These are phyloP conservation scores for Philopotamus ludificatus DNA, from an alignment of 1,140 invertebrate species.

Conservation along the genomic window DNA sequence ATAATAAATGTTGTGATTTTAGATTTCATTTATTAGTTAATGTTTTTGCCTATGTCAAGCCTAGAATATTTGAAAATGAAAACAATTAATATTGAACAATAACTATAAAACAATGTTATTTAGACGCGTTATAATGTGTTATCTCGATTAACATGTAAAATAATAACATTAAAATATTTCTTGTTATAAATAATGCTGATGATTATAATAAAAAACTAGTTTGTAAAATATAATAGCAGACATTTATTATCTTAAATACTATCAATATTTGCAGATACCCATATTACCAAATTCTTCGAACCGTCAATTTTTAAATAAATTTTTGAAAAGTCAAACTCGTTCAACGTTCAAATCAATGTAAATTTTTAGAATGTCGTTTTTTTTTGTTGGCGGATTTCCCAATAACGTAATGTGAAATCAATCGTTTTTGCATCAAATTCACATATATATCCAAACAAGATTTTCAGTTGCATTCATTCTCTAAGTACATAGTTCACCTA, in stretches of 20 bases:
- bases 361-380: constrained; percentile 20
- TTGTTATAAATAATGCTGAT: constrained; percentile 30
- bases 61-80: constrained; percentile 33
- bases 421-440: constrained; percentile 3
- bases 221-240: constrained; percentile 32
- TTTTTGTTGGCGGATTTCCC: constrained; percentile 12
- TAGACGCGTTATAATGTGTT: constrained; percentile 33
- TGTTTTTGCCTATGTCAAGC: constrained; percentile 32
- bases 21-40: constrained; percentile 23
- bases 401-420: not conserved
- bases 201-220: constrained; percentile 30
- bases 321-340: constrained; percentile 2
- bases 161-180: constrained; percentile 18
- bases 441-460: constrained; percentile 6
- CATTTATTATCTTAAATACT: constrained; percentile 31
- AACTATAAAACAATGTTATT: constrained; percentile 38
- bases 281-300: constrained; percentile 28
- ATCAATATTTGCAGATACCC: constrained; percentile 28
- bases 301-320: constrained; percentile 1
- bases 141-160: constrained; percentile 39
- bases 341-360: not conserved
- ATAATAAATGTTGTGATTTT: constrained; percentile 33
- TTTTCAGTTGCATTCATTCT: constrained; percentile 36
- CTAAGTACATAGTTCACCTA: constrained; percentile 38
- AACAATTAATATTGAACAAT: constrained; percentile 40